These are phyloP conservation scores for Buathra laborator DNA, from an alignment of 2,888 invertebrate genomes.

Conservation along the genomic window DNA sequence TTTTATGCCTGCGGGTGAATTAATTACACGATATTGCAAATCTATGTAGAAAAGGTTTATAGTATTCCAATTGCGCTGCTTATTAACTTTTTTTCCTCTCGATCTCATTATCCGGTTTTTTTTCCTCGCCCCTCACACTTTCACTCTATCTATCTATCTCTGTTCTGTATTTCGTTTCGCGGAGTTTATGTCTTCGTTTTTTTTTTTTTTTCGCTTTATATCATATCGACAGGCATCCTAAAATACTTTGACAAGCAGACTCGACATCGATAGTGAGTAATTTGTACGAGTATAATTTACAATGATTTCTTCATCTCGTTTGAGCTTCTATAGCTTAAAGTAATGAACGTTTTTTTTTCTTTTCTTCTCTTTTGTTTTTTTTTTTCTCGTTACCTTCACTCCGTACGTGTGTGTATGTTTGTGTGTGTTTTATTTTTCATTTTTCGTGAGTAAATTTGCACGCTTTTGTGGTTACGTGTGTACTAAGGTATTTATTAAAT, in stretches of 20 bases:
- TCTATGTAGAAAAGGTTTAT: constrained; percentile 76
- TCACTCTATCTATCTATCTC: constrained; percentile 21
- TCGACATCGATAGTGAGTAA: constrained; percentile 79
- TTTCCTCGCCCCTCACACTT: constrained; percentile 5
- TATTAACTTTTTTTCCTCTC: constrained; percentile 3
- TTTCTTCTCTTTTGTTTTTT: constrained; percentile 42
- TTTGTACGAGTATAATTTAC: constrained; percentile 71
- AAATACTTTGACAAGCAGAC: constrained; percentile 79
- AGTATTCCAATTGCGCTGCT: constrained; percentile 46
- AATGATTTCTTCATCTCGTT: constrained; percentile 64
- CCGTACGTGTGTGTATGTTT: constrained; percentile 37
- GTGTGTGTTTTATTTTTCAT: constrained; percentile 15
- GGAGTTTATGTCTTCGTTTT: constrained; percentile 4
- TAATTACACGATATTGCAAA: constrained; percentile 66
- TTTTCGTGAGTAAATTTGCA: constrained; percentile 20
- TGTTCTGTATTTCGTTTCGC: constrained; percentile 8
- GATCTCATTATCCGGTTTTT: constrained; percentile 12
- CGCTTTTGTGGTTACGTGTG: constrained; percentile 25
- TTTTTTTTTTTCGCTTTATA: constrained; percentile 40
- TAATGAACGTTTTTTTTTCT: constrained; percentile 75
- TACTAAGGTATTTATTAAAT: constrained; percentile 22
- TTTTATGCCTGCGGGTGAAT: constrained; percentile 36
- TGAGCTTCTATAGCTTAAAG: constrained; percentile 79
- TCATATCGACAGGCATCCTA: constrained; percentile 77
- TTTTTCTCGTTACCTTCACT: constrained; percentile 54